Evolutionary conservation across 2,797 vertebrate species (phyloP).

Genomic region (Acrossocheilus fasciatus): DNA sequence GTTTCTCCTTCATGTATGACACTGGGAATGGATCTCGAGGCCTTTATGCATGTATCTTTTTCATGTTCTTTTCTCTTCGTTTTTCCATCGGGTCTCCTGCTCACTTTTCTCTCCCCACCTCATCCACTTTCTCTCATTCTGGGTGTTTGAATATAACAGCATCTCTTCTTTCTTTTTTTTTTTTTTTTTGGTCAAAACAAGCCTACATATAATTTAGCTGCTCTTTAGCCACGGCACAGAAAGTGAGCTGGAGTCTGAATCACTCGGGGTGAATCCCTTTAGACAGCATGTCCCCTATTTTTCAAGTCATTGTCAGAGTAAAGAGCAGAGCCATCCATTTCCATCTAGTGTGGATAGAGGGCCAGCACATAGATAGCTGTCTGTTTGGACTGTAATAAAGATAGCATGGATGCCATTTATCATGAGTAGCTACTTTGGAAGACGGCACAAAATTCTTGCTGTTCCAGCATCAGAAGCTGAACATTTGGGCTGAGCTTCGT

Average conservation of each 20-base stretch:
- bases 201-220: constrained; percentile 46
- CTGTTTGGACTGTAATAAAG: constrained; percentile 52
- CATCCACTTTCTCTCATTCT: constrained; percentile 10
- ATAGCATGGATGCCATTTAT: constrained; percentile 58
- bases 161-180: background rate
- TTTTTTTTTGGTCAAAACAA: background rate
- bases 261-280: constrained; percentile 41
- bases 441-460: constrained; percentile 7
- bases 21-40: constrained; percentile 1
- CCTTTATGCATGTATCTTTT: constrained; percentile 10
- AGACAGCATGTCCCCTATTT: constrained; percentile 52
- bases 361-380: constrained; percentile 52
- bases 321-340: constrained; percentile 56
- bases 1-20: constrained; percentile 27
- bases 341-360: constrained; percentile 57
- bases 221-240: constrained; percentile 46
- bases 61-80: background rate
- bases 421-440: constrained; percentile 28
- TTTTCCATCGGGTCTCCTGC: background rate
- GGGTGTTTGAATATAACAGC: background rate
- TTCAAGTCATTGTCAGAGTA: constrained; percentile 52
- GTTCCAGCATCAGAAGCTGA: constrained; percentile 34
- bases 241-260: constrained; percentile 4
- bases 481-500: constrained; percentile 9
- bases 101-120: background rate